These are phyloP conservation scores for Drosophila ananassae DNA, from an alignment of 1,140 invertebrate genomes.

Conservation along the genomic window DNA sequence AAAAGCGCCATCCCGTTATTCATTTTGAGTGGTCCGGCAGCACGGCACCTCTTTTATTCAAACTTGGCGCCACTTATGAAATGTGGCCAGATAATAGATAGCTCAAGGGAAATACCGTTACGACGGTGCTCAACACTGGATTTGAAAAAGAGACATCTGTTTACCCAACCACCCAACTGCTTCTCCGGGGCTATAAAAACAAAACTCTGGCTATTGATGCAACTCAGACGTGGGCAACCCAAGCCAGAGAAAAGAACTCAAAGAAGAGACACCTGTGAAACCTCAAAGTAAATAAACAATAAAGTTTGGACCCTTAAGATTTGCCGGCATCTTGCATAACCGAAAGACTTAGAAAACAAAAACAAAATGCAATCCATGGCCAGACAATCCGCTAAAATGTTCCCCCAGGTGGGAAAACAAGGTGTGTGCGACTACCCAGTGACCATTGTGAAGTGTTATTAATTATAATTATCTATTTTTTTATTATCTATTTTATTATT, in stretches of 20 bases:
- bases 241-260: not conserved
- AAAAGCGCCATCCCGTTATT: no score
- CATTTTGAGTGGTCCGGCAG: not conserved
- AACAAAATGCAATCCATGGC: slow-evolving; percentile 70
- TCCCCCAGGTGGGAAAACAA: slow-evolving; percentile 68
- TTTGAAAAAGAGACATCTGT: not conserved
- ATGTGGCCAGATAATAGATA: not conserved
- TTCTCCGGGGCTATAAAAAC: slow-evolving; percentile 3
- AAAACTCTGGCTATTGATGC: not conserved
- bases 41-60: not conserved
- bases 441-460: slow-evolving; percentile 9
- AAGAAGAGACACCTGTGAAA: not conserved
- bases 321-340: slow-evolving; percentile 41
- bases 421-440: slow-evolving; percentile 54
- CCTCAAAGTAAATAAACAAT: slow-evolving; percentile 7
- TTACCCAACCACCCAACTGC: not conserved
- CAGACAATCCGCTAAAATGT: slow-evolving; percentile 57
- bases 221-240: not conserved
- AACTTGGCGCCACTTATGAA: not conserved
- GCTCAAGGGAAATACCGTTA: not conserved
- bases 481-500: no score
- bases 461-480: slow-evolving; percentile 16
- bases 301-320: slow-evolving; percentile 2
- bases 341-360: slow-evolving; percentile 8
- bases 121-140: not conserved